These are phyloP conservation scores for Dryoscopus gambensis DNA, from an alignment of 2,113 vertebrate genomes.

Conservation along the genomic window DNA sequence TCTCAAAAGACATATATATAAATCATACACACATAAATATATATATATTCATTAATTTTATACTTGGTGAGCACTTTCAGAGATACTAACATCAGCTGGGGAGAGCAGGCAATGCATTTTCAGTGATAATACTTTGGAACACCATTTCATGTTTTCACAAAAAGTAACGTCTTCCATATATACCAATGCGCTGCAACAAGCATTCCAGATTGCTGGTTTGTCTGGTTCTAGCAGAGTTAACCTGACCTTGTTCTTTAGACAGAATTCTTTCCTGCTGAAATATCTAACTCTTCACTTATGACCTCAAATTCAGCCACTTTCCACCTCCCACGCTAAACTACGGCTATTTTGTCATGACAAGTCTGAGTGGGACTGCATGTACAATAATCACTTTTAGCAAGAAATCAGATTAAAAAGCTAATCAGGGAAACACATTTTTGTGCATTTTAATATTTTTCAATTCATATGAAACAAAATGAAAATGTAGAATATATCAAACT, in stretches of 20 bases:
- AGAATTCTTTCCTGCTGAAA: not conserved
- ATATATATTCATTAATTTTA: not conserved
- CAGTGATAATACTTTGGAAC: not conserved
- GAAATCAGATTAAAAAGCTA: not conserved
- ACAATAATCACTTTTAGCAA: not conserved
- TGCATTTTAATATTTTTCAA: not conserved
- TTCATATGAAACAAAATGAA: not conserved
- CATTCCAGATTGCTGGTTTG: not conserved
- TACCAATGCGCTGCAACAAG: not conserved
- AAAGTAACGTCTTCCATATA: not conserved
- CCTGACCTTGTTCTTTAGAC: not conserved
- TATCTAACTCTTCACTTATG: not conserved
- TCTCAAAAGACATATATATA: not conserved
- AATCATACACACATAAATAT: not conserved
- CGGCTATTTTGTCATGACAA: not conserved
- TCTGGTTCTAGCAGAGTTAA: not conserved
- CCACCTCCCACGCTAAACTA: not conserved
- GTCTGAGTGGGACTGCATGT: not conserved
- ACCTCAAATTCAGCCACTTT: not conserved
- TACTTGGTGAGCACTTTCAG: not conserved
- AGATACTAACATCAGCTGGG: not conserved
- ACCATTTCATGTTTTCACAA: not conserved
- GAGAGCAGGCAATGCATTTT: not conserved
- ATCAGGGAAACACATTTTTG: not conserved
- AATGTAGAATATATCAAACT: not conserved